Conservation (phyloP, 92 coral and sea anemone genomes). For the Umimayanthus chanpuru region DNA sequence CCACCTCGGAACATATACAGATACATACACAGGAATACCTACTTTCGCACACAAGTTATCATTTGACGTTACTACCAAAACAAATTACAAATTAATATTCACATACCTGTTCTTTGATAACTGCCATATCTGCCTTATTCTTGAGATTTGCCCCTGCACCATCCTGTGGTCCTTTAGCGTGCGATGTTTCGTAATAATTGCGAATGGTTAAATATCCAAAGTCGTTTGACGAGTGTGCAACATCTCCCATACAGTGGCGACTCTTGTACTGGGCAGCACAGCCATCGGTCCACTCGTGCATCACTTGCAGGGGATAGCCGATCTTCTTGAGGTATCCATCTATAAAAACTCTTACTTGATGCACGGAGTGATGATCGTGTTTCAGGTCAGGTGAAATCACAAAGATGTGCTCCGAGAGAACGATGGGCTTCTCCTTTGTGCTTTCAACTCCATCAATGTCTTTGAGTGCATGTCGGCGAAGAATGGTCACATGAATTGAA, state of each 20-base stretch:
- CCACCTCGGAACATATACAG: too few relatives aligned
- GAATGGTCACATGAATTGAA: slow-evolving; percentile 20
- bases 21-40: too few relatives aligned
- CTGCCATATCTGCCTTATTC: too few relatives aligned
- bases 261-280: slow-evolving; percentile 60
- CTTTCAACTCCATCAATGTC: slow-evolving; percentile 20
- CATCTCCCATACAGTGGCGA: slow-evolving; percentile 57
- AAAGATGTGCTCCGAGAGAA: slow-evolving; percentile 47
- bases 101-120: too few relatives aligned
- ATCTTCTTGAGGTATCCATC: slow-evolving; percentile 24
- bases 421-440: background rate
- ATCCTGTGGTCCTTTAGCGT: too few relatives aligned
- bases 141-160: too few relatives aligned
- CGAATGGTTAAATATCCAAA: too few relatives aligned
- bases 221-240: too few relatives aligned
- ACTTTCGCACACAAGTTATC: too few relatives aligned
- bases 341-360: slow-evolving; percentile 34
- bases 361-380: slow-evolving; percentile 53
- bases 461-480: slow-evolving; percentile 19
- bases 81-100: too few relatives aligned
- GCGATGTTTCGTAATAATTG: too few relatives aligned
- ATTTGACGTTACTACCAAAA: too few relatives aligned
- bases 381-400: slow-evolving; percentile 46
- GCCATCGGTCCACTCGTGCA: slow-evolving; percentile 51
- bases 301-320: slow-evolving; percentile 13